Percentiles rank a stretch among this genome's conserved stretches.
Conservation (phyloP, 2,113 vertebrate species). For the Cephalopterus ornatus region DNA sequence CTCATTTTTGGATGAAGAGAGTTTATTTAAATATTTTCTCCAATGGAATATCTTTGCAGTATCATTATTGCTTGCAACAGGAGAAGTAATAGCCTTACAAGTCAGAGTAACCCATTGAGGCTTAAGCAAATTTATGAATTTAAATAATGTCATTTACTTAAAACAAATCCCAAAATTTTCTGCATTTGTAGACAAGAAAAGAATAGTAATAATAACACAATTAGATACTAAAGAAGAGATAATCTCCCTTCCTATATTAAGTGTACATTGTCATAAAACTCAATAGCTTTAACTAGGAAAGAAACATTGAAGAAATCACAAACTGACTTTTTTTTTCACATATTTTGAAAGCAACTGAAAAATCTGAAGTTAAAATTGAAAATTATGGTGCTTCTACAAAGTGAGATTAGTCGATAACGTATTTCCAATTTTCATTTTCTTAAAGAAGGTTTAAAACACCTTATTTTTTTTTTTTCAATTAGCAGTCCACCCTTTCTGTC, state of each 20-base stretch:
- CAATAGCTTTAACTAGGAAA: background rate
- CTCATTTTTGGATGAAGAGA: slow-evolving; percentile 80
- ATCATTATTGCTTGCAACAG: slow-evolving; percentile 70
- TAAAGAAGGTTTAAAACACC: background rate
- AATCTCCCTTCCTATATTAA: background rate
- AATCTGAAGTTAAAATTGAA: background rate
- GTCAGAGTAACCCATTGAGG: slow-evolving; percentile 50
- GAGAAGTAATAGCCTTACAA: slow-evolving; percentile 69
- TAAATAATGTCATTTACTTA: slow-evolving; percentile 48
- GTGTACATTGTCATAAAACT: background rate
- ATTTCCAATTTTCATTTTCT: background rate
- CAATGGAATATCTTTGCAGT: slow-evolving; percentile 66
- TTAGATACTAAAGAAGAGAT: background rate
- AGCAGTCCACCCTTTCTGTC: background rate
- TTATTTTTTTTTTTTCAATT: background rate
- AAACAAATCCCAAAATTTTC: background rate
- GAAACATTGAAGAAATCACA: background rate
- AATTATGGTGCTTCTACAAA: background rate
- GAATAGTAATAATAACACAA: background rate
- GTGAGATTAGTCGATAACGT: background rate
- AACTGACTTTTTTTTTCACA: background rate
- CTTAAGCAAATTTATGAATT: slow-evolving; percentile 47
- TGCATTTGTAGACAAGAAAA: background rate
- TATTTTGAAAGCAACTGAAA: background rate
- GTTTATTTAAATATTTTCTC: slow-evolving; percentile 80